phyloP scores from a whole-genome alignment of 2,888 invertebrate species.

The Tridacna crocea region DNA sequence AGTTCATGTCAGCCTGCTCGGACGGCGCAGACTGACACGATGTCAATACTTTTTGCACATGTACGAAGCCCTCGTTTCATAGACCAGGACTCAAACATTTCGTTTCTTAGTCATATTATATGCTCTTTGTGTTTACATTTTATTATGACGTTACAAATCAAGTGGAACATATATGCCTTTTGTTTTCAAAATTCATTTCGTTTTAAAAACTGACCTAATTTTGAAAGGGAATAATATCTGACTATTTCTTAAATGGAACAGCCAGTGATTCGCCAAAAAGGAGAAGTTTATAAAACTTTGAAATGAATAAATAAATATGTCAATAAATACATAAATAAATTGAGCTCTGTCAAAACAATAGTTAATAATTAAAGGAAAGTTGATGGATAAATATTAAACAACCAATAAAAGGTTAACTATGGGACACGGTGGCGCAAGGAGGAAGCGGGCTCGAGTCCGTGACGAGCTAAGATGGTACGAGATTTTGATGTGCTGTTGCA shows the following conservation, averaged over 20 bases:
- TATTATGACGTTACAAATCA: not conserved
- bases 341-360: too few species aligned
- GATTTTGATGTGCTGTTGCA: conserved; percentile 51
- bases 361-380: too few species aligned
- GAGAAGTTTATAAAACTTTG: not conserved
- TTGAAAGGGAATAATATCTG: not conserved
- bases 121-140: not conserved
- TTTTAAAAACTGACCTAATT: not conserved
- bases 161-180: not conserved
- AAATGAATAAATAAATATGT: not conserved
- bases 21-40: too few species aligned
- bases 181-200: not conserved
- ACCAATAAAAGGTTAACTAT: not conserved
- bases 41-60: too few species aligned
- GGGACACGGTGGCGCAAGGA: conserved; percentile 12
- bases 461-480: conserved; percentile 52
- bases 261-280: not conserved
- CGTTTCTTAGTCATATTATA: too few species aligned
- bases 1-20: too few species aligned
- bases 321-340: not conserved
- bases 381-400: too few species aligned
- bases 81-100: too few species aligned
- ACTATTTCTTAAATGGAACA: not conserved
- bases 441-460: conserved; percentile 7
- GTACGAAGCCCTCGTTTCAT: too few species aligned